A percentile compares a stretch with the other conserved stretches of the same genome.
These are phyloP conservation scores for Phoebastria nigripes DNA, from an alignment of 2,797 vertebrate species.

Conservation along the genomic window DNA sequence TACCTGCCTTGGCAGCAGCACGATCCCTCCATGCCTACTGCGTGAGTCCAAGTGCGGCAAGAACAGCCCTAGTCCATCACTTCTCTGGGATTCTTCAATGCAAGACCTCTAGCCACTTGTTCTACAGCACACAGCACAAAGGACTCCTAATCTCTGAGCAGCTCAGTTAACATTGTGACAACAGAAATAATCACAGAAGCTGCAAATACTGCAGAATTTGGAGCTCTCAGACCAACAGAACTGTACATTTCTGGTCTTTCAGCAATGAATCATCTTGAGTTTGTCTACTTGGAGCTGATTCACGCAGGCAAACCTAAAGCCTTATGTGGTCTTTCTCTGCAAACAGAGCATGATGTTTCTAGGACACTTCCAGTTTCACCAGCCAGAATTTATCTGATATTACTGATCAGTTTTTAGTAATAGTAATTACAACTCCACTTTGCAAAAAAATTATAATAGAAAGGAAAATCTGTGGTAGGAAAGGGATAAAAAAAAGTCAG, in stretches of 20 bases:
- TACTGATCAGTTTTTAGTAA: background rate
- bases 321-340: background rate
- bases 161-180: background rate
- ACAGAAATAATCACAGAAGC: background rate
- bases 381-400: background rate
- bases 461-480: background rate
- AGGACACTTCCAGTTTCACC: background rate
- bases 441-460: background rate
- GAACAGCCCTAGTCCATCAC: background rate
- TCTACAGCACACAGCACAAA: background rate
- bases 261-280: background rate
- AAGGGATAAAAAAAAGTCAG: background rate
- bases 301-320: background rate
- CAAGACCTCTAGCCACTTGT: background rate
- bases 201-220: background rate
- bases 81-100: background rate
- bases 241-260: background rate
- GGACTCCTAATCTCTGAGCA: background rate
- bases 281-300: background rate
- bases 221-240: background rate
- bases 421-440: background rate
- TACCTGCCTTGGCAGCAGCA: background rate
- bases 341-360: fast-evolving
- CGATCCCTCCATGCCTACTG: background rate
- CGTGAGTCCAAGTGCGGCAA: background rate